These are phyloP conservation scores for Trialeurodes vaporariorum DNA, from an alignment of 1,140 invertebrate genomes.

Conservation along the genomic window DNA sequence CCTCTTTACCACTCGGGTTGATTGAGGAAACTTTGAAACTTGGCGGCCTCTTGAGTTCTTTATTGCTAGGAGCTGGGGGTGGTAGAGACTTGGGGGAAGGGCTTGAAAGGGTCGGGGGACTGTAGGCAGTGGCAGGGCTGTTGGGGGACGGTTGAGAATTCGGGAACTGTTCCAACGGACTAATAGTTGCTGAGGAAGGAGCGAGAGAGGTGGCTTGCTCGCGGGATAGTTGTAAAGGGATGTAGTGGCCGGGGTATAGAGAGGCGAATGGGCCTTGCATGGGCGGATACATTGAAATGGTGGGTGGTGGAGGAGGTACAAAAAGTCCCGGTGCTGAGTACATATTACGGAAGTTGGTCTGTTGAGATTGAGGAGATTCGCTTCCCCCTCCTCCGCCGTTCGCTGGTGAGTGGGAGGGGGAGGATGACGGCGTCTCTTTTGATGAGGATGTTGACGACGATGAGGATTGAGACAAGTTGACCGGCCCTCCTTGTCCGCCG, in stretches of 20 bases:
- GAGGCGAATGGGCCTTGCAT: neutral
- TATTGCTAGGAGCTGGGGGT: neutral
- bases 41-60: neutral
- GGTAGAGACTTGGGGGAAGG: neutral
- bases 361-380: neutral
- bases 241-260: neutral
- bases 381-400: conserved; percentile 1
- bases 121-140: conserved; percentile 5
- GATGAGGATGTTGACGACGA: neutral
- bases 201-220: neutral
- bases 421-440: conserved; percentile 6
- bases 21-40: neutral
- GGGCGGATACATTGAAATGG: neutral
- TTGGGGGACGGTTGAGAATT: conserved; percentile 10
- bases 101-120: neutral
- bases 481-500: neutral
- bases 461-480: neutral
- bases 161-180: conserved; percentile 2
- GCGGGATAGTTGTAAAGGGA: neutral
- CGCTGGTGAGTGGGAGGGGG: conserved; percentile 4
- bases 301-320: neutral
- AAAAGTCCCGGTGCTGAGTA: neutral
- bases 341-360: neutral
- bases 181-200: neutral
- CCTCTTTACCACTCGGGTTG: neutral